Conservation (phyloP, 1,140 invertebrate genomes). For the Drosophila busckii region DNA sequence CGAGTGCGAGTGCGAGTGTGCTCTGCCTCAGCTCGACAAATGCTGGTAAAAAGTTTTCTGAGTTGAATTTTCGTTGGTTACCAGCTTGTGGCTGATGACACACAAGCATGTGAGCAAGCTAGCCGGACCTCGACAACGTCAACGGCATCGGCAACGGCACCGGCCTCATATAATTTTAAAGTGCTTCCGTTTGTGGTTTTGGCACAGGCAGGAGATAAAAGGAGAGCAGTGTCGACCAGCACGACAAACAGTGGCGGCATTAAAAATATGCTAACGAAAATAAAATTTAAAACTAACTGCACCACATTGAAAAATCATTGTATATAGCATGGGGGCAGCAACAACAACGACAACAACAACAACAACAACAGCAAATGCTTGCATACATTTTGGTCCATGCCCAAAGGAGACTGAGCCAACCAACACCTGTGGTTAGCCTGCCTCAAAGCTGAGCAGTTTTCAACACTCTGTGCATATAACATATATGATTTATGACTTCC, state of each 20-base stretch:
- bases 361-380: neutral
- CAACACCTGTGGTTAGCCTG: slow-evolving; percentile 55
- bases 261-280: slow-evolving; percentile 55
- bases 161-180: slow-evolving; percentile 76
- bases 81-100: slow-evolving; percentile 68
- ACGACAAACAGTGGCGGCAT: slow-evolving; percentile 65
- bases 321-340: neutral
- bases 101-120: slow-evolving; percentile 40
- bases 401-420: slow-evolving; percentile 33
- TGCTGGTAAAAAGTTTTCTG: slow-evolving; percentile 58
- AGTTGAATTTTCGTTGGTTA: slow-evolving; percentile 75
- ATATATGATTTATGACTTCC: slow-evolving; percentile 64
- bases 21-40: slow-evolving; percentile 36
- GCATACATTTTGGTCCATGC: slow-evolving; percentile 29
- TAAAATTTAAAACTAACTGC: slow-evolving; percentile 62
- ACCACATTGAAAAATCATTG: slow-evolving; percentile 33
- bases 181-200: slow-evolving; percentile 75
- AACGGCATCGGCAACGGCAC: slow-evolving; percentile 16
- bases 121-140: slow-evolving; percentile 3
- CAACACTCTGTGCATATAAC: slow-evolving; percentile 20
- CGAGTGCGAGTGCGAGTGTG: slow-evolving; percentile 6
- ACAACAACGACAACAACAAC: neutral
- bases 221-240: slow-evolving; percentile 31
- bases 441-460: slow-evolving; percentile 23
- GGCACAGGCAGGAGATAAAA: slow-evolving; percentile 26